Percentiles rank a stretch among this genome's conserved stretches.
Conservation (phyloP, 2,888 invertebrate genomes). For the Agrochola macilenta region DNA sequence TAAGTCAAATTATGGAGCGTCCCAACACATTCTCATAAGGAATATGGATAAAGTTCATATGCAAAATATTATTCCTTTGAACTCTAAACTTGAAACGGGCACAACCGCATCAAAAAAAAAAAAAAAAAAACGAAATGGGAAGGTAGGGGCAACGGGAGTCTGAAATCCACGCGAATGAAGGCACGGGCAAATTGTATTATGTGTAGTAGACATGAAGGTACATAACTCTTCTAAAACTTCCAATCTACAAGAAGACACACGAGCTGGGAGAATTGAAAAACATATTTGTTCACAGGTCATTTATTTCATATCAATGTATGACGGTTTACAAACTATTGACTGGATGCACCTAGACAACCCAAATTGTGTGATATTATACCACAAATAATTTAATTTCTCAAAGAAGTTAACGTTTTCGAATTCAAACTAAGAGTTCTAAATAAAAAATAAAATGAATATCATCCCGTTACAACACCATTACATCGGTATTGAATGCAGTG, state of each 20-base stretch:
- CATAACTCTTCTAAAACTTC: not conserved
- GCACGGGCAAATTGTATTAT: not conserved
- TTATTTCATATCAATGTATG: slow-evolving; percentile 85
- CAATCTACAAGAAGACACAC: not conserved
- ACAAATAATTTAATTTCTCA: slow-evolving; percentile 47
- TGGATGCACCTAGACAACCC: slow-evolving; percentile 73
- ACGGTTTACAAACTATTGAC: slow-evolving; percentile 83
- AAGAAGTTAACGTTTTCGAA: slow-evolving; percentile 36
- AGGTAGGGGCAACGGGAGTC: not conserved
- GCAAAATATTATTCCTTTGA: too few relatives aligned
- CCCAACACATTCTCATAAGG: too few relatives aligned
- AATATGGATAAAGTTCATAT: too few relatives aligned
- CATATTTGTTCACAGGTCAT: slow-evolving; percentile 84
- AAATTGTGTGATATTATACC: slow-evolving; percentile 67
- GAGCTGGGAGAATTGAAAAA: slow-evolving; percentile 54
- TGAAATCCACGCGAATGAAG: not conserved
- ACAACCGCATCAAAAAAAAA: too few relatives aligned
- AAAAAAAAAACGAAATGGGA: not conserved
- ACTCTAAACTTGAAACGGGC: too few relatives aligned
- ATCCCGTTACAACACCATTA: slow-evolving; percentile 62
- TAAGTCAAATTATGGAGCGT: too few relatives aligned
- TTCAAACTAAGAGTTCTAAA: slow-evolving; percentile 50
- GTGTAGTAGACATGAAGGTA: not conserved
- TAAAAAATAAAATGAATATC: slow-evolving; percentile 62
- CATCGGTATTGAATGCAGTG: slow-evolving; percentile 64